These are phyloP conservation scores for Engystomops pustulosus DNA, from an alignment of 2,113 vertebrate genomes.

Conservation along the genomic window DNA sequence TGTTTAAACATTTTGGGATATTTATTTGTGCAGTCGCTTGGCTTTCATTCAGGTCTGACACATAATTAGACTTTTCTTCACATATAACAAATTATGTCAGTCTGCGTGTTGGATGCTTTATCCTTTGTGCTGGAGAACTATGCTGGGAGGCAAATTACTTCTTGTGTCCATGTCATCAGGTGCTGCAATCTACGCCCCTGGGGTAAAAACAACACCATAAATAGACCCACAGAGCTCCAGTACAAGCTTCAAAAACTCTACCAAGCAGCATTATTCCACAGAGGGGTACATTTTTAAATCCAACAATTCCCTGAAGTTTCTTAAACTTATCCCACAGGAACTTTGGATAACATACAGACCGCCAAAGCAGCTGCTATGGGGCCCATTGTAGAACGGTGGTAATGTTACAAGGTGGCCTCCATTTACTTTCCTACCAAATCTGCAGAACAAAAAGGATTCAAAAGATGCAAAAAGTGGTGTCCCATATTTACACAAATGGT, in stretches of 20 bases:
- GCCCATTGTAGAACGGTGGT: too few species aligned
- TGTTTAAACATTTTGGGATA: background rate
- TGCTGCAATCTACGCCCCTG: background rate
- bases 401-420: too few species aligned
- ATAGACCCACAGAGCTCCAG: background rate
- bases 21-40: slow-evolving; percentile 16
- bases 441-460: too few species aligned
- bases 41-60: slow-evolving; percentile 32
- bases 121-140: background rate
- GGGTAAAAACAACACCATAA: background rate
- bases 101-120: background rate
- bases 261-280: too few species aligned
- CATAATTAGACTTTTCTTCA: slow-evolving; percentile 38
- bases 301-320: too few species aligned
- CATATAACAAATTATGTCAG: slow-evolving; percentile 34
- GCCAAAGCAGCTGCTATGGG: too few species aligned
- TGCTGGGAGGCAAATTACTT: background rate
- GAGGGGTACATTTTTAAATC: too few species aligned
- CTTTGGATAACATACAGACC: background rate
- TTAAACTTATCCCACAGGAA: background rate
- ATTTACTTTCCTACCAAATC: too few species aligned
- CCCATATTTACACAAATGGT: too few species aligned
- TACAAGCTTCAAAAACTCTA: too few species aligned
- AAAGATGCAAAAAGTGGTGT: too few species aligned
- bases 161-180: background rate